phyloP scores from a whole-genome alignment of 2,797 vertebrate species.

The Chanos chanos region DNA sequence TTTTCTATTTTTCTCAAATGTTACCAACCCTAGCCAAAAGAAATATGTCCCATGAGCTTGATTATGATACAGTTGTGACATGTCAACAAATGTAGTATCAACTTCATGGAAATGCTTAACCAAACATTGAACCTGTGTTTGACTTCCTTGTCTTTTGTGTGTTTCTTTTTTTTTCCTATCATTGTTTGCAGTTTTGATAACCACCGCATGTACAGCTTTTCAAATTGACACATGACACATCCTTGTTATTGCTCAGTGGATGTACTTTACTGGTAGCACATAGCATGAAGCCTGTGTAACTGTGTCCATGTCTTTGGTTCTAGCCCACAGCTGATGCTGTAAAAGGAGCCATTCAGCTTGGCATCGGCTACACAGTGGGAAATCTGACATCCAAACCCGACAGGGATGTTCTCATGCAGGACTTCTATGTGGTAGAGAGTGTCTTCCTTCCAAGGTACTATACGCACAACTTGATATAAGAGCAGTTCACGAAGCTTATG shows the following conservation, averaged over 20 bases:
- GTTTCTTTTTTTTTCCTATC: conserved; percentile 23
- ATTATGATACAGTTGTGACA: too few species aligned
- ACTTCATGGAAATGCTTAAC: conserved; percentile 11
- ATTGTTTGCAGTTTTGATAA: conserved; percentile 10
- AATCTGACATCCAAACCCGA: conserved; percentile 94
- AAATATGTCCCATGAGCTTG: too few species aligned
- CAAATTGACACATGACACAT: conserved; percentile 10
- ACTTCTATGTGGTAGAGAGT: conserved; percentile 94
- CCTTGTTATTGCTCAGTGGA: not conserved
- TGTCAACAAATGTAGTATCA: too few species aligned
- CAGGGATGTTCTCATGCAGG: conserved; percentile 97
- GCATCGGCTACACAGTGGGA: conserved; percentile 92
- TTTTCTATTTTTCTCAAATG: too few species aligned
- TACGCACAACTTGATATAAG: not conserved
- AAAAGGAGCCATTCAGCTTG: conserved; percentile 93
- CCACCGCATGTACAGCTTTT: conserved; percentile 7
- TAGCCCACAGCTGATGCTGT: conserved; percentile 86
- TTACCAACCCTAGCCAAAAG: too few species aligned
- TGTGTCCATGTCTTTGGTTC: conserved; percentile 10
- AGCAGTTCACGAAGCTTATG: not conserved
- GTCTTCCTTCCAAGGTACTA: conserved; percentile 90
- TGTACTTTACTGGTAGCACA: not conserved
- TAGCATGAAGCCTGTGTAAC: not conserved
- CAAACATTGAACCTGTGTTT: not conserved
- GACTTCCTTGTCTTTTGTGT: conserved; percentile 1